A percentile compares a stretch with the other conserved stretches of the same genome.
Conservation (phyloP, 2,888 invertebrate species). For the Pardosa pseudoannulata region DNA sequence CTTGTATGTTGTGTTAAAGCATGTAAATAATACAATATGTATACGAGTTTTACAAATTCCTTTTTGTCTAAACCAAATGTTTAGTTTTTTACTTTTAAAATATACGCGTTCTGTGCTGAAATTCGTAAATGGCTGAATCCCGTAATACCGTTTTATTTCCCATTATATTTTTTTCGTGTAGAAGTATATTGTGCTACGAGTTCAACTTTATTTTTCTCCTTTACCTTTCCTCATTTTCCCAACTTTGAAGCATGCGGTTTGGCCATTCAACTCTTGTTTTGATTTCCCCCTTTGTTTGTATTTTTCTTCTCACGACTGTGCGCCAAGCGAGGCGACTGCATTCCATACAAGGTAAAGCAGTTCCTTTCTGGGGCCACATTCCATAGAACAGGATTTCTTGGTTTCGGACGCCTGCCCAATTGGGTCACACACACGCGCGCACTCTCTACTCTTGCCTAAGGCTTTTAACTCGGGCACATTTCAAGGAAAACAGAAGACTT, state of each 20-base stretch:
- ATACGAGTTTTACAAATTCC: too few species aligned
- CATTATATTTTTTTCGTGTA: too few species aligned
- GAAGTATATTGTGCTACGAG: too few species aligned
- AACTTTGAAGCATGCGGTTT: background rate
- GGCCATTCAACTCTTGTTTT: conserved; percentile 64
- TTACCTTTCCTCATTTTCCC: background rate
- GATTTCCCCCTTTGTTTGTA: background rate
- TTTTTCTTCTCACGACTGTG: background rate
- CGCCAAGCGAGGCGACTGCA: background rate
- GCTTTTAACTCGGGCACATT: too few species aligned
- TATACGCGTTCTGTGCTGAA: too few species aligned
- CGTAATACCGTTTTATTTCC: too few species aligned
- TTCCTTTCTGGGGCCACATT: conserved; percentile 54
- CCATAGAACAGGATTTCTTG: conserved; percentile 62
- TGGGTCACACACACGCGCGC: conserved; percentile 48
- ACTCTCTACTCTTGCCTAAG: background rate
- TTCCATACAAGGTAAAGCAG: conserved; percentile 71
- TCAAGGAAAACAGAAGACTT: too few species aligned
- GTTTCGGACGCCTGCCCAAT: conserved; percentile 46
- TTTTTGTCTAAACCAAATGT: too few species aligned
- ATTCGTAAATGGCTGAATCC: too few species aligned
- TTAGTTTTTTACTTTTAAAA: too few species aligned
- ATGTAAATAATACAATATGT: too few species aligned
- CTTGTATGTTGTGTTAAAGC: too few species aligned
- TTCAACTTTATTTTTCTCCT: conserved; percentile 8